Evolutionary conservation across 2,113 vertebrate species (phyloP).

Genomic region (Loxodonta africana): DNA sequence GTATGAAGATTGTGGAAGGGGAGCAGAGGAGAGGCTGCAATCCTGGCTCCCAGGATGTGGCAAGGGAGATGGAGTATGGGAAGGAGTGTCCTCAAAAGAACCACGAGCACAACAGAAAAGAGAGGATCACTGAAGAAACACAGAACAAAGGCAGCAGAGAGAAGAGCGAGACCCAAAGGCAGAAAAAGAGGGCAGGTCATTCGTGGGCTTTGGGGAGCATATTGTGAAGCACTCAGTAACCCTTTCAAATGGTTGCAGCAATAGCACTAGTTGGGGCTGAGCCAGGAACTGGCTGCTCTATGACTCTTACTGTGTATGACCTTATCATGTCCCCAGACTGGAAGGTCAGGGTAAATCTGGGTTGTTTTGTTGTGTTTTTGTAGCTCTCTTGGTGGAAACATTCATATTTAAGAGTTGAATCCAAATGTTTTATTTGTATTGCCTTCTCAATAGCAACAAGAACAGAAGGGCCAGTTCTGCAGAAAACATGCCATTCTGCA

Average conservation of each 20-base stretch:
- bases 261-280: neutral
- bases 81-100: neutral
- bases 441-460: neutral
- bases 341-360: neutral
- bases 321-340: neutral
- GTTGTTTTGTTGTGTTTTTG: slow-evolving; percentile 37
- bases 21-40: neutral
- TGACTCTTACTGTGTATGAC: neutral
- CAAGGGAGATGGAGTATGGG: neutral
- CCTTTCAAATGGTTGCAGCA: neutral
- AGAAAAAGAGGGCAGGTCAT: neutral
- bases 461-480: neutral
- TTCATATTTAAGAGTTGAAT: neutral
- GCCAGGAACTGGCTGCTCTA: neutral
- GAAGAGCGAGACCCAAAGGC: neutral
- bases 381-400: slow-evolving; percentile 4
- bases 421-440: slow-evolving; percentile 53
- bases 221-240: neutral
- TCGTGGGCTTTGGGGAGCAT: neutral
- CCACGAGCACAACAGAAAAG: neutral
- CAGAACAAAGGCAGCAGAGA: neutral
- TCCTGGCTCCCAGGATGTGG: neutral
- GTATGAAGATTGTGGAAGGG: neutral
- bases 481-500: slow-evolving; percentile 9
- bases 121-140: neutral